phyloP scores from a whole-genome alignment of 2,797 vertebrate species.

The Channallabes apus region DNA sequence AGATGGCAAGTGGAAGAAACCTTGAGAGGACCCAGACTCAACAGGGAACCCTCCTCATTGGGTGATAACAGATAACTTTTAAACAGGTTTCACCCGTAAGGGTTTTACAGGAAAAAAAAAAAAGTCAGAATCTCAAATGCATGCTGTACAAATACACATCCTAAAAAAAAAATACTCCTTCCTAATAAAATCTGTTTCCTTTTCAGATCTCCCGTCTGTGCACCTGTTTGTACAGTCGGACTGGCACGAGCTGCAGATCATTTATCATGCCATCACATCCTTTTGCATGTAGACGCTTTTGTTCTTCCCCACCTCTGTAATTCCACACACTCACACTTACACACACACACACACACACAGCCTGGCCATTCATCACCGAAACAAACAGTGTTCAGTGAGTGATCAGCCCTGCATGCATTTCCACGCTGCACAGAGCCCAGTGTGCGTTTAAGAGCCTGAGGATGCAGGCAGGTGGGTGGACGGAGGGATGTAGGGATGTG shows the following conservation, averaged over 20 bases:
- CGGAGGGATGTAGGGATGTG: not conserved
- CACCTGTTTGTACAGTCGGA: constrained; percentile 14
- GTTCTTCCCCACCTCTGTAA: constrained; percentile 3
- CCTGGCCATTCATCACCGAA: constrained; percentile 38
- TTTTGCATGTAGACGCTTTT: constrained; percentile 23
- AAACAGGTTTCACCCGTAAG: not conserved
- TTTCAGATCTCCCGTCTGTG: not conserved
- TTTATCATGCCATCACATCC: constrained; percentile 16
- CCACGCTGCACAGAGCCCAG: constrained; percentile 24
- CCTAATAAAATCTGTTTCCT: not conserved
- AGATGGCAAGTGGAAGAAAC: too few species aligned
- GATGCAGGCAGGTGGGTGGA: constrained; percentile 17
- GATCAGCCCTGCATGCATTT: constrained; percentile 36
- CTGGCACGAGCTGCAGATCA: not conserved
- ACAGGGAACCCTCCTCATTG: too few species aligned
- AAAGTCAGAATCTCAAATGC: not conserved
- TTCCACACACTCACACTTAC: not conserved
- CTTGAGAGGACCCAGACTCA: too few species aligned
- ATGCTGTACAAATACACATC: not conserved
- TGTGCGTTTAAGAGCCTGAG: constrained; percentile 26
- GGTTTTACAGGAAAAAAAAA: not conserved
- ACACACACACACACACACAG: constrained; percentile 6
- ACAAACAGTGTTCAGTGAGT: constrained; percentile 32
- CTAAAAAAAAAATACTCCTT: not conserved
- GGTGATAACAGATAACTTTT: too few species aligned